A percentile compares a stretch with the other conserved stretches of the same genome.
Conservation (phyloP, 64 coral and sea anemone genomes). For the Acropora tenuis region DNA sequence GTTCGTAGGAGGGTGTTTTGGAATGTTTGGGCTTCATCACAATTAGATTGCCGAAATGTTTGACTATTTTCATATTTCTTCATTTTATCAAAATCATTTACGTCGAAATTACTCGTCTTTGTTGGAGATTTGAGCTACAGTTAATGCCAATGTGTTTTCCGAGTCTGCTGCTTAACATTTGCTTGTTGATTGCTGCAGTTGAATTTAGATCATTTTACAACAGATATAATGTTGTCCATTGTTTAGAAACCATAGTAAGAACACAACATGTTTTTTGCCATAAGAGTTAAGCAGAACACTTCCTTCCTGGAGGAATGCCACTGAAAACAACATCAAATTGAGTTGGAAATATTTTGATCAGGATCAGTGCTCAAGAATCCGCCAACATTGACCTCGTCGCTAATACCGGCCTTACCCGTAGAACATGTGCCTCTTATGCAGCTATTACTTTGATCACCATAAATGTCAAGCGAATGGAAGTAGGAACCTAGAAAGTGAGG, state of each 20-base stretch:
- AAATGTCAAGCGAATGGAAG: not conserved
- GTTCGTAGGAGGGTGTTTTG: slow-evolving; percentile 21
- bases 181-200: not conserved
- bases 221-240: not conserved
- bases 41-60: not conserved
- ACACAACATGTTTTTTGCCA: not conserved
- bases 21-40: slow-evolving; percentile 22
- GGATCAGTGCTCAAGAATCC: not conserved
- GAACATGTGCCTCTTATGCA: too few relatives aligned
- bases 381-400: not conserved
- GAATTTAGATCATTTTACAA: not conserved
- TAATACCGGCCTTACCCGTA: not conserved
- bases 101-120: not conserved
- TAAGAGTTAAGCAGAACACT: not conserved
- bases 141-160: not conserved
- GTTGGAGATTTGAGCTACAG: not conserved
- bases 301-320: not conserved
- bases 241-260: not conserved
- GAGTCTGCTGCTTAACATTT: not conserved
- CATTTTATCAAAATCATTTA: not conserved
- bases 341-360: not conserved
- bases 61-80: not conserved
- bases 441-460: not conserved
- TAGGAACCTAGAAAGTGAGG: not conserved
- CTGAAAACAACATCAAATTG: not conserved